A percentile compares a stretch with the other conserved stretches of the same genome.
Conservation (phyloP, 2,113 vertebrate genomes). For the Nanorana parkeri region DNA sequence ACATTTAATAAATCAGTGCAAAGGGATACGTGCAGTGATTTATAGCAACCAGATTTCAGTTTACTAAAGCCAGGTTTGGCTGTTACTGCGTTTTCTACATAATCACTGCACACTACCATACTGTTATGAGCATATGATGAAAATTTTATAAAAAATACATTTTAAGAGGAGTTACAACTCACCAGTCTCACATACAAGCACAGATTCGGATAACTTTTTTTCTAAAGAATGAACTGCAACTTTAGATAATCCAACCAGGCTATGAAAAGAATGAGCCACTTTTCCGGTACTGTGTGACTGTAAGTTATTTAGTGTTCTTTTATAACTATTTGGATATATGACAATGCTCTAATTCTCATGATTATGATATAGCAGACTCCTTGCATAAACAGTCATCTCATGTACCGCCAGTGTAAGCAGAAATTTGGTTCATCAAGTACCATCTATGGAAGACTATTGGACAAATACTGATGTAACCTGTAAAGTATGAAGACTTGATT, state of each 20-base stretch:
- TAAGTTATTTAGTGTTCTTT: conserved; percentile 50
- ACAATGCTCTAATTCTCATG: conserved; percentile 49
- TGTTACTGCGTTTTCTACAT: too few relatives aligned
- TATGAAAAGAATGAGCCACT: conserved; percentile 24
- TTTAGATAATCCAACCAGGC: conserved; percentile 29
- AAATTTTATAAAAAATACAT: conserved; percentile 5
- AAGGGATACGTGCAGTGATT: too few relatives aligned
- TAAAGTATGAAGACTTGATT: conserved; percentile 49
- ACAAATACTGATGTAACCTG: conserved; percentile 53
- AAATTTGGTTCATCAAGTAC: conserved; percentile 54
- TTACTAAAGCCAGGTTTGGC: too few relatives aligned
- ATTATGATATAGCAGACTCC: conserved; percentile 51
- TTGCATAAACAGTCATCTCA: conserved; percentile 49
- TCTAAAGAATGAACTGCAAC: conserved; percentile 2
- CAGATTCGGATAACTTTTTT: conserved; percentile 3
- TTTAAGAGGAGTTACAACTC: not conserved
- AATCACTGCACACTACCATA: too few relatives aligned
- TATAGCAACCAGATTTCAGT: too few relatives aligned
- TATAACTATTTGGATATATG: conserved; percentile 48
- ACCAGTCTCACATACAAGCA: conserved; percentile 17
- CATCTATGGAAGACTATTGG: conserved; percentile 54
- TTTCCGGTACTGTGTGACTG: not conserved
- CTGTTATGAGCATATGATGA: conserved; percentile 3
- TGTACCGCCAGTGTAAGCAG: conserved; percentile 49
- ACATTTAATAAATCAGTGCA: too few relatives aligned